Conservation (phyloP, 2,888 invertebrate species). For the Crossocerus cetratus region DNA sequence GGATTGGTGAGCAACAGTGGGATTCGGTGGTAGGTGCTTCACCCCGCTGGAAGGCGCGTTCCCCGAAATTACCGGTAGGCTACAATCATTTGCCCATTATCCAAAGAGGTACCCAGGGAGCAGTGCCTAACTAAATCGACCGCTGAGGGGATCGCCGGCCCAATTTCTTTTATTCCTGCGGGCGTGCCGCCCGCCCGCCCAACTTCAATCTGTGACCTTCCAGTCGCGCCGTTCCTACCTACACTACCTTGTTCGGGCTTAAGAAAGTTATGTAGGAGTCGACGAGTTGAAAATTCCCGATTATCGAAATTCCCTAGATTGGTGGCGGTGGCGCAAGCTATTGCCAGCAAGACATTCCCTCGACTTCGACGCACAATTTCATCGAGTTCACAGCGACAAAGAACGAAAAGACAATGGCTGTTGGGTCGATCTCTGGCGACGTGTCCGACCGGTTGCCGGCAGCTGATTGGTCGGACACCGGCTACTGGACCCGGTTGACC, state of each 20-base stretch:
- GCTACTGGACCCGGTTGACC: conserved; percentile 75
- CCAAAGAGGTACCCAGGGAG: conserved; percentile 27
- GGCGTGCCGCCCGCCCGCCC: neutral
- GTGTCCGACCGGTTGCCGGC: conserved; percentile 49
- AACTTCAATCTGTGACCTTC: conserved; percentile 24
- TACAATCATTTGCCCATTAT: conserved; percentile 61
- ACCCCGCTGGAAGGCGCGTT: conserved; percentile 34
- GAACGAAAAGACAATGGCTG: conserved; percentile 51
- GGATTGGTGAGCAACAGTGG: conserved; percentile 24
- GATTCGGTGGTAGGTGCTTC: conserved; percentile 21
- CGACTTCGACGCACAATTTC: conserved; percentile 48
- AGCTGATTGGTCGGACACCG: conserved; percentile 69
- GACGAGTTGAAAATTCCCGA: too few relatives aligned
- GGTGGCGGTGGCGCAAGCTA: conserved; percentile 4
- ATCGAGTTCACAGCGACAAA: conserved; percentile 26
- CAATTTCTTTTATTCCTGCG: conserved; percentile 39
- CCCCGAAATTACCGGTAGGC: conserved; percentile 57
- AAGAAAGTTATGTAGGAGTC: too few relatives aligned
- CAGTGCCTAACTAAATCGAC: conserved; percentile 42
- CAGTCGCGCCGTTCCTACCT: neutral
- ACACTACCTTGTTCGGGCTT: too few relatives aligned
- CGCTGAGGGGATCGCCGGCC: conserved; percentile 40
- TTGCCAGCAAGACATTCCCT: conserved; percentile 27
- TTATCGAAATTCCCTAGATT: too few relatives aligned
- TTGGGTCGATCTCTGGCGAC: conserved; percentile 53